Evolutionary conservation across 2,888 invertebrate species (phyloP).

Genomic region (Tiliacea citrago): DNA sequence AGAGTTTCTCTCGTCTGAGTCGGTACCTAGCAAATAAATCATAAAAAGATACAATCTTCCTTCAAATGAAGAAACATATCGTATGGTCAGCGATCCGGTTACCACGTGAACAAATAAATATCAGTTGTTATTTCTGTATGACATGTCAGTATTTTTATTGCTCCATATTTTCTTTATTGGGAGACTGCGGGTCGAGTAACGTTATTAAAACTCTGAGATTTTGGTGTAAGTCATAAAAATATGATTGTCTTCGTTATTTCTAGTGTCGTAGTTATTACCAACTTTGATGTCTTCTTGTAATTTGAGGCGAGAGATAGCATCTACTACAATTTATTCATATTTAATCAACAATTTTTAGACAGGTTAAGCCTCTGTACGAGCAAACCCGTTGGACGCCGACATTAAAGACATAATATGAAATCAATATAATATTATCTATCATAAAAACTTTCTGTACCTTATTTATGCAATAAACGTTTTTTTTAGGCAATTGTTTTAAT

Average conservation of each 20-base stretch:
- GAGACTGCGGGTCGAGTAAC: slow-evolving; percentile 16
- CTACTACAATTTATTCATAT: background rate
- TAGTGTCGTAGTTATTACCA: background rate
- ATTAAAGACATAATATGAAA: no score
- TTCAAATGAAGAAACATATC: slow-evolving; percentile 20
- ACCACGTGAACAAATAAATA: slow-evolving; percentile 38
- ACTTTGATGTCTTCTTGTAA: background rate
- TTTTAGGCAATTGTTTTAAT: no score
- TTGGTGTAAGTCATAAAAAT: slow-evolving; percentile 41
- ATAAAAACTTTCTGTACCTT: no score
- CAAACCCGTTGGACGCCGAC: no score
- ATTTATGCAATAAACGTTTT: no score
- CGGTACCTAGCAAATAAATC: slow-evolving; percentile 14
- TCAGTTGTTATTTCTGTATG: slow-evolving; percentile 46
- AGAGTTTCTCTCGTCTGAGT: background rate
- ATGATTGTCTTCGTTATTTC: slow-evolving; percentile 26
- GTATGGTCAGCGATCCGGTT: slow-evolving; percentile 26
- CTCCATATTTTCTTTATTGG: slow-evolving; percentile 56
- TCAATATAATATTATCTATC: no score
- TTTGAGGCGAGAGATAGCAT: background rate
- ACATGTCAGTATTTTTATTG: slow-evolving; percentile 56
- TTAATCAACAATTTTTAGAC: background rate
- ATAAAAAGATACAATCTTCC: slow-evolving; percentile 29
- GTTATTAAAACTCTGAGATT: slow-evolving; percentile 57
- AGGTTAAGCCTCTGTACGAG: background rate